Evolutionary conservation across 2,113 vertebrate species (phyloP).

Genomic region (Oophaga pumilio): DNA sequence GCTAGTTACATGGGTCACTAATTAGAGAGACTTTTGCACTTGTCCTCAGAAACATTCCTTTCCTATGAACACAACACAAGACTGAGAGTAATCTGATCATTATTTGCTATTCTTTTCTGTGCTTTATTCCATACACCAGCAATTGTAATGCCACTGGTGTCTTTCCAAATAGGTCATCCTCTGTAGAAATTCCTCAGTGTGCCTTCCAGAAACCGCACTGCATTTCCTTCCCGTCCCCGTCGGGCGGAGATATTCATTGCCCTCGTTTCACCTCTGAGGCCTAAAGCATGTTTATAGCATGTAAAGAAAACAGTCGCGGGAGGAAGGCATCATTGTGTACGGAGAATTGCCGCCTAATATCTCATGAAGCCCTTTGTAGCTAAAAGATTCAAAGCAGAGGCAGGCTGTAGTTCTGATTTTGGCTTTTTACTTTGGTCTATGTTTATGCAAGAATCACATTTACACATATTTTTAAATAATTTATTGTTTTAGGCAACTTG

Average conservation of each 20-base stretch:
- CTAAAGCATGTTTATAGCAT: conserved; percentile 61
- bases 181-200: conserved; percentile 71
- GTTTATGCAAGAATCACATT: neutral
- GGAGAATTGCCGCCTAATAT: neutral
- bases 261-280: conserved; percentile 69
- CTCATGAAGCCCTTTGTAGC: neutral
- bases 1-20: neutral
- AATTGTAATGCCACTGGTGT: conserved; percentile 73
- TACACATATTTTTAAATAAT: neutral
- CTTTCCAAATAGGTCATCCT: conserved; percentile 79
- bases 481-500: conserved; percentile 13
- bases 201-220: conserved; percentile 71
- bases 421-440: neutral
- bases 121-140: conserved; percentile 70
- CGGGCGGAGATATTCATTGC: conserved; percentile 63
- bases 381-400: neutral
- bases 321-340: conserved; percentile 32
- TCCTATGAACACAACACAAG: neutral
- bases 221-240: conserved; percentile 47
- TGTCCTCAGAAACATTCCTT: neutral
- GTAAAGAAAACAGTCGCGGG: neutral
- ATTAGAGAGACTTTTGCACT: neutral
- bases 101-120: conserved; percentile 61
- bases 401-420: neutral
- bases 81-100: conserved; percentile 52